Conservation (phyloP, 2,888 invertebrate genomes). For the Dioctria linearis region DNA sequence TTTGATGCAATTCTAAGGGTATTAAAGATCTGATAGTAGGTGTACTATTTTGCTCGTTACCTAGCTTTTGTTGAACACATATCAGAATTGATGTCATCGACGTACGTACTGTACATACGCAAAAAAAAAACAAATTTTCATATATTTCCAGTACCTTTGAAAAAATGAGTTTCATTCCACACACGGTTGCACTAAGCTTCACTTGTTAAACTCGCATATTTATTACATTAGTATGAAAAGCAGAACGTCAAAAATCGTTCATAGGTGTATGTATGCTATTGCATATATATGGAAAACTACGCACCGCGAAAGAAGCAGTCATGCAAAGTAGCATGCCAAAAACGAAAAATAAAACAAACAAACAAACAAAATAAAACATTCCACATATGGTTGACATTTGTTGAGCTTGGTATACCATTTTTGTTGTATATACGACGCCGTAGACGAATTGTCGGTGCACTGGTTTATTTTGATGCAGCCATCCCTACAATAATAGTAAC, state of each 20-base stretch:
- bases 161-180: not conserved
- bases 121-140: too few relatives aligned
- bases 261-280: too few relatives aligned
- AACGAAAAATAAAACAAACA: not conserved
- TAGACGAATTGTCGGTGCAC: not conserved
- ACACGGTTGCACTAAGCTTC: not conserved
- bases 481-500: slow-evolving; percentile 10
- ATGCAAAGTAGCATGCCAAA: slow-evolving; percentile 27
- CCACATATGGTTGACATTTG: slow-evolving; percentile 41
- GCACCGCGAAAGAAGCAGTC: not conserved
- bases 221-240: too few relatives aligned
- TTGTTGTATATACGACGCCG: too few relatives aligned
- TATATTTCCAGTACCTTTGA: too few relatives aligned
- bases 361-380: not conserved
- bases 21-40: not conserved
- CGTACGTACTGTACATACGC: not conserved
- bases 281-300: too few relatives aligned
- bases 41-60: slow-evolving; percentile 9
- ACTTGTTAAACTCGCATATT: too few relatives aligned
- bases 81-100: not conserved
- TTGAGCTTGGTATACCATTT: slow-evolving; percentile 32
- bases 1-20: not conserved
- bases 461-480: not conserved
- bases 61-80: not conserved
- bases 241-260: too few relatives aligned